Percentiles rank a stretch among this genome's conserved stretches.
These are phyloP conservation scores for Hedya salicella DNA, from an alignment of 2,888 invertebrate genomes.

Conservation along the genomic window DNA sequence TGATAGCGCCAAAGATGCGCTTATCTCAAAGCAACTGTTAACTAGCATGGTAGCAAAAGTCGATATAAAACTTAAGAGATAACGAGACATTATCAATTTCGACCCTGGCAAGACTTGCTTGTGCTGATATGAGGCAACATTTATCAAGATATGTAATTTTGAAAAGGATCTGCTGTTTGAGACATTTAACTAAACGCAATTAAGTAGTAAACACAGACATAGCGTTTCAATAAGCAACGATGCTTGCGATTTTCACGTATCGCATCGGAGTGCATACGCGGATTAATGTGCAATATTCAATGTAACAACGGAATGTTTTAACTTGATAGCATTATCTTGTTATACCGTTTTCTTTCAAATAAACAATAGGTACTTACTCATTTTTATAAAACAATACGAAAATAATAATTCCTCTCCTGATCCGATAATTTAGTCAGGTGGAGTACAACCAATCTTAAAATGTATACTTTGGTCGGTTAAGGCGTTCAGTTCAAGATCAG, in stretches of 20 bases:
- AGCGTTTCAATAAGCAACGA: background rate
- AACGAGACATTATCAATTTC: constrained; percentile 55
- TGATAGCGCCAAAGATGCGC: constrained; percentile 78
- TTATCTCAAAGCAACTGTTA: constrained; percentile 70
- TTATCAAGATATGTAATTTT: constrained; percentile 33
- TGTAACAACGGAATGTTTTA: too few relatives aligned
- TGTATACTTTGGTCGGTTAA: too few relatives aligned
- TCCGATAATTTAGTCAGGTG: too few relatives aligned
- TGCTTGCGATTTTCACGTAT: background rate
- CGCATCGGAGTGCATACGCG: background rate
- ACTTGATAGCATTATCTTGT: too few relatives aligned
- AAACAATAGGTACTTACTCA: too few relatives aligned
- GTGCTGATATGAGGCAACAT: constrained; percentile 43
- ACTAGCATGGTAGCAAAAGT: constrained; percentile 75
- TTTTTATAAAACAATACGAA: too few relatives aligned
- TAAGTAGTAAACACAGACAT: background rate
- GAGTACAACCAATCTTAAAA: too few relatives aligned
- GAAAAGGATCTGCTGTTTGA: constrained; percentile 18
- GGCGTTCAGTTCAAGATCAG: too few relatives aligned
- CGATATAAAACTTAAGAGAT: constrained; percentile 74
- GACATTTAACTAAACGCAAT: constrained; percentile 14
- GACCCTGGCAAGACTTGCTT: constrained; percentile 53
- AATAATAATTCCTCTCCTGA: too few relatives aligned
- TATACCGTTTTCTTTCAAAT: too few relatives aligned
- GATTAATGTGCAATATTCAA: too few relatives aligned